Percentiles rank a stretch among this genome's conserved stretches.
Conservation (phyloP, 2,888 invertebrate species). For the Trichopria drosophilae region DNA sequence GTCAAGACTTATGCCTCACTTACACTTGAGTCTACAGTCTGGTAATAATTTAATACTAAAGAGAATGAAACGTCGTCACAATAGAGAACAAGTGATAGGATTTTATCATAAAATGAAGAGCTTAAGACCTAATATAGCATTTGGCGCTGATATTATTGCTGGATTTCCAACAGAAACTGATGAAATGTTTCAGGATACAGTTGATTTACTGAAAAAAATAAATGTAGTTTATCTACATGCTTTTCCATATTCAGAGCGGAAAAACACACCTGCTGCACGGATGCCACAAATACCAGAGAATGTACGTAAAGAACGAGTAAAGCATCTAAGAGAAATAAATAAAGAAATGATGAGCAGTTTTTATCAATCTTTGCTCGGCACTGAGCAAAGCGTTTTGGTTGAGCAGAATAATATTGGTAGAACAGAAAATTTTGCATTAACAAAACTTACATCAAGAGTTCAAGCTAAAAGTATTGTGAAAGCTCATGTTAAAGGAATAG, state of each 20-base stretch:
- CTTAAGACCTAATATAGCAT: slow-evolving; percentile 21
- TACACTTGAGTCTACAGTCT: slow-evolving; percentile 24
- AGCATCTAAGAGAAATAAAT: slow-evolving; percentile 15
- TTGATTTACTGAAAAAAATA: slow-evolving; percentile 15
- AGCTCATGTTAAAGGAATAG: slow-evolving; percentile 22
- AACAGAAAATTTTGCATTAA: slow-evolving; percentile 19
- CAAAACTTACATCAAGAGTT: slow-evolving; percentile 16
- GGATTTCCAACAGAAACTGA: slow-evolving; percentile 26
- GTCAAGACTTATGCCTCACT: slow-evolving; percentile 21
- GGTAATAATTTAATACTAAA: slow-evolving; percentile 21
- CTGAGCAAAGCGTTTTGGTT: slow-evolving; percentile 17
- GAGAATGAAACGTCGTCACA: slow-evolving; percentile 23
- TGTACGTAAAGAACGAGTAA: slow-evolving; percentile 21
- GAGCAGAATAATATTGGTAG: slow-evolving; percentile 21
- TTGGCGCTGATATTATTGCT: slow-evolving; percentile 26
- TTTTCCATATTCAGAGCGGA: slow-evolving; percentile 25
- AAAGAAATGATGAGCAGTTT: slow-evolving; percentile 11
- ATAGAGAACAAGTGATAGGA: slow-evolving; percentile 17
- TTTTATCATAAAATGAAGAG: slow-evolving; percentile 7
- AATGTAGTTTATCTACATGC: slow-evolving; percentile 19
- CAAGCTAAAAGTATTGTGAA: slow-evolving; percentile 24
- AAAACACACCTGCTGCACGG: slow-evolving; percentile 20
- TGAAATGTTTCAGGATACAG: slow-evolving; percentile 23
- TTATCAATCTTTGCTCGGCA: slow-evolving; percentile 12
- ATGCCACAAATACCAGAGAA: slow-evolving; percentile 23